phyloP scores from a whole-genome alignment of 2,888 invertebrate species.

The Macaria notata region DNA sequence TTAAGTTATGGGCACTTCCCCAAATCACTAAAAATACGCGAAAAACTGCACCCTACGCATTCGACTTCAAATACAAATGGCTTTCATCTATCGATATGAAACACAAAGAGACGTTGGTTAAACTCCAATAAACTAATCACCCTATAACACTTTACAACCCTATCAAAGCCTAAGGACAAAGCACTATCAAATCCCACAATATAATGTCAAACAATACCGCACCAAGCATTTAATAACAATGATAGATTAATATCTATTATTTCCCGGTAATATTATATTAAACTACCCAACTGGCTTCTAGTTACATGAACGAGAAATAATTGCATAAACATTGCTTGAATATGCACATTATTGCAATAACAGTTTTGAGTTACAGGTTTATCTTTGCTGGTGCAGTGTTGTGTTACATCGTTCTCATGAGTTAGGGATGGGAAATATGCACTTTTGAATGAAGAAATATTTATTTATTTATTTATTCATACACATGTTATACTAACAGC shows the following conservation, averaged over 20 bases:
- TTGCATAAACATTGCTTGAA: slow-evolving; percentile 36
- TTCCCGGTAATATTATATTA: slow-evolving; percentile 18
- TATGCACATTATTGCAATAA: slow-evolving; percentile 47
- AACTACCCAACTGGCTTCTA: slow-evolving; percentile 11
- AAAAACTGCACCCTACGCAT: no score
- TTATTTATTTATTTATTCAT: no score
- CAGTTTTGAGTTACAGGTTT: slow-evolving; percentile 44
- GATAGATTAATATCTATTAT: slow-evolving; percentile 16
- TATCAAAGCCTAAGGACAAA: background rate
- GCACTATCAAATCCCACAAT: background rate
- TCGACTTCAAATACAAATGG: no score
- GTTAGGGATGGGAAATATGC: slow-evolving; percentile 36
- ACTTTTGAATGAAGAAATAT: no score
- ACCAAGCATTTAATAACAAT: slow-evolving; percentile 10
- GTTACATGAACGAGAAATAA: slow-evolving; percentile 26
- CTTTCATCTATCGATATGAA: no score
- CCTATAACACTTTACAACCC: no score
- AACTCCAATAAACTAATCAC: no score
- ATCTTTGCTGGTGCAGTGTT: slow-evolving; percentile 45
- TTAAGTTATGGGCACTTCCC: no score
- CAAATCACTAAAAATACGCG: no score
- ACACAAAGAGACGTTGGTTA: no score
- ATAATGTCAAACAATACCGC: background rate
- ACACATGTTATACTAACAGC: no score
- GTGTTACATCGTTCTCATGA: slow-evolving; percentile 46